Evolutionary conservation across 2,113 vertebrate genomes (phyloP), one percentile per base, ranked within the genome.

Genomic region (Oryzias woworae): DNA sequence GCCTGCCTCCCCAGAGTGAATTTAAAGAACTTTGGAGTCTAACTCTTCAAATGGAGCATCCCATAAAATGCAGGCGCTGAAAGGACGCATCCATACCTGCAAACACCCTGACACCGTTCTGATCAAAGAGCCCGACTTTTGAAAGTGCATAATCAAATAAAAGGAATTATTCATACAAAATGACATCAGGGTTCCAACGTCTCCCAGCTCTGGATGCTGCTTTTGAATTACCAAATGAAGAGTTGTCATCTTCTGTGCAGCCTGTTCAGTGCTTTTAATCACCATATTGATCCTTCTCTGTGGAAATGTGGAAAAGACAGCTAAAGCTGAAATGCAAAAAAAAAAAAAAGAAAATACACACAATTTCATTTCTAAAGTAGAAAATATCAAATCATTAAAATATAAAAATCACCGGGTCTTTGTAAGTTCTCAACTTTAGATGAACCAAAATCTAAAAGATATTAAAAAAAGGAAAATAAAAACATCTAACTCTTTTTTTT

Each of bases 121-220:
- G 87, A 88, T 88, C 87, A 87, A 85, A 88, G 80, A 77, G 60
- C 43, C 45, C 48, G 69, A 76, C 69, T 84, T 84, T 74, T 86
- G 75, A 83, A 86, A 78, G 81, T 50, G 79, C 77, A 72, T 80
- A 73, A 84, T 81, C 79, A 85, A 87, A 83, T 88, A 87, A 83
- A 88, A 82, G 58, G 87, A 88, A 88, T 88, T 85, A 88, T 88
- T 88, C 77, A 88, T 87, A 75, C 71, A 72, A 73, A 78, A 75
- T 82, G 83, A 81, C 83, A 84, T 68, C 49, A 62, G 17, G 42
- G 72, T 62, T 60, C 64, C 36, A 22, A 70, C 73, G 51, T 71
- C 62, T 82, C 57, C 58, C 26, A 14, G 64, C 71, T 83, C 36
- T 15, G 53, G 71, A 62, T 22, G 62, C 70, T 20, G 58, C 78